phyloP scores from a whole-genome alignment of 2,888 invertebrate species.

The Meta bourneti region DNA sequence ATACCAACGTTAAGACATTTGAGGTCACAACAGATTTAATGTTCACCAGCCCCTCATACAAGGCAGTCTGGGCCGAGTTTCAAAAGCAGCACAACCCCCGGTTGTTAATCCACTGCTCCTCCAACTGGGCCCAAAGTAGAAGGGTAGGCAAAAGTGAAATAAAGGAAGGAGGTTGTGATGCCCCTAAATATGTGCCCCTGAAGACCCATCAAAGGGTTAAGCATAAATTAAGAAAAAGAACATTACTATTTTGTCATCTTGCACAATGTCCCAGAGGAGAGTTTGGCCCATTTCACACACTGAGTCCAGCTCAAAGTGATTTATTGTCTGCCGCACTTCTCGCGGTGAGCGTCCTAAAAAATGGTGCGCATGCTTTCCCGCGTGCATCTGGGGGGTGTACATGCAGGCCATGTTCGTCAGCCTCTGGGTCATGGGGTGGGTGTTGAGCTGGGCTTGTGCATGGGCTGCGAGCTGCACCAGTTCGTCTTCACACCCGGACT shows the following conservation, averaged over 20 bases:
- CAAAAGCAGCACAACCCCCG: too few species aligned
- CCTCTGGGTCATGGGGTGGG: constrained; percentile 81
- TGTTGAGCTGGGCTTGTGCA: constrained; percentile 80
- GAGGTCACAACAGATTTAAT: too few species aligned
- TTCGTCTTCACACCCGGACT: constrained; percentile 93
- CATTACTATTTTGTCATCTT: constrained; percentile 92
- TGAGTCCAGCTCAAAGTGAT: constrained; percentile 83
- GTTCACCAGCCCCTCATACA: too few species aligned
- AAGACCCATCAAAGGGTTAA: neutral
- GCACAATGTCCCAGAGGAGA: constrained; percentile 94
- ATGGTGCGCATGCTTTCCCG: constrained; percentile 66
- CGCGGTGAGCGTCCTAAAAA: constrained; percentile 66
- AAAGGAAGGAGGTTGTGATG: too few species aligned
- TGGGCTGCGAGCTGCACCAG: constrained; percentile 79
- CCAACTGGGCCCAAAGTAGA: too few species aligned
- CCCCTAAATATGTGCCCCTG: neutral
- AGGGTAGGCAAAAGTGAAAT: too few species aligned
- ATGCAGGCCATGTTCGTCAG: constrained; percentile 81
- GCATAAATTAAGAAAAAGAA: neutral
- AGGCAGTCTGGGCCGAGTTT: too few species aligned
- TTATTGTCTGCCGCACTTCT: constrained; percentile 66
- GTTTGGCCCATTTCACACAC: constrained; percentile 96
- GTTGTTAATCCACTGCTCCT: too few species aligned
- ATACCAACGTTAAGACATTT: too few species aligned
- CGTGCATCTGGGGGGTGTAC: constrained; percentile 78